Base-by-base conservation (phyloP, 2,888 invertebrate genomes). In the Harpalus rubripes region DNA sequence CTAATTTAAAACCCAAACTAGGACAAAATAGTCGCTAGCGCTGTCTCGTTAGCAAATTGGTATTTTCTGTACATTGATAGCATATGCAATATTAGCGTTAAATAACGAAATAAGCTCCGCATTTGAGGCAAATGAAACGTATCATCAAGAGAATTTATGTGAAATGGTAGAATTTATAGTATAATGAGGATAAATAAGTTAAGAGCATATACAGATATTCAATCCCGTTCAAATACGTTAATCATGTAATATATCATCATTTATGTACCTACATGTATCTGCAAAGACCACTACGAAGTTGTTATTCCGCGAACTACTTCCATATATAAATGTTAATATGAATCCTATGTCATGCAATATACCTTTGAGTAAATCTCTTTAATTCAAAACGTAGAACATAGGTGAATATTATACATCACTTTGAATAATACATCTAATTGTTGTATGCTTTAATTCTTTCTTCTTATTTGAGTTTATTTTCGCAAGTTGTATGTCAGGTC, bases 1-100 rank as follows among this genome's bases (percentile, higher is more conserved):
- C 26, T 26, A 63, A 63, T 63, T 63, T 63, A 63, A 68, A 39
- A 68, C 68, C 39, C 39, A 39, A 68, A 68, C 68, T 15, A 15
- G 7, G 32, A 68, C 68, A 39, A 39, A 68, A 68, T 68, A 68
- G 68, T 68, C 39, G 39, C 26, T 15, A 68, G 26, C 68, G 32
- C 15, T 68, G 32, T 68, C 68, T 68, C 39, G 39, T 68, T 68
- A 68, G 32, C 39, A 68, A 39, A 39, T 32, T 39, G 68, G 8
- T 68, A 68, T 68, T 68, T 68, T 68, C 26, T 32, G n/a, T 39
- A 32, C 63, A 8, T 12, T 26, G 15, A 39, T 32, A 68, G 12
- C n/a, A 39, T 15, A 39, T 68, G 68, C 32, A 68, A 15, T 7
- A 68, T 68, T 68, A 39, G 39, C n/a, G 32, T 15, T 5, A 39